phyloP scores from a whole-genome alignment of 2,888 invertebrate species.

The Phlogophora meticulosa region DNA sequence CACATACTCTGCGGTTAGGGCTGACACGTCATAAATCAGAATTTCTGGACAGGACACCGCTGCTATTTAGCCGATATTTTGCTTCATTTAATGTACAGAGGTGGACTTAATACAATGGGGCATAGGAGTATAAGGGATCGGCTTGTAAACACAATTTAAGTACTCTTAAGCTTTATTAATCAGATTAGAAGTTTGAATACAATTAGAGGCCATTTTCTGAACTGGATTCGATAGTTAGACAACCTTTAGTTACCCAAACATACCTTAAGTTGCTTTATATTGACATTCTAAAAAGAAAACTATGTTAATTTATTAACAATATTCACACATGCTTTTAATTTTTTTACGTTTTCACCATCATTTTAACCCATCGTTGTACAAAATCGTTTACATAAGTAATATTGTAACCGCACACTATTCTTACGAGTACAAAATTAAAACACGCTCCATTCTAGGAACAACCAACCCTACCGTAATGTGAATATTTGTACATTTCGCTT shows the following conservation, averaged over 20 bases:
- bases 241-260: too few species aligned
- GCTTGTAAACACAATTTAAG: background rate
- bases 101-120: too few species aligned
- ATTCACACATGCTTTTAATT: too few species aligned
- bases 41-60: background rate
- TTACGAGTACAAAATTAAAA: conserved; percentile 22
- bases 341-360: background rate
- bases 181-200: background rate
- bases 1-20: conserved; percentile 34
- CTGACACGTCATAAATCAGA: conserved; percentile 31
- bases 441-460: conserved; percentile 6
- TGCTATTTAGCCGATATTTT: conserved; percentile 14
- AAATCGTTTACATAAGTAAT: background rate
- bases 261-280: too few species aligned
- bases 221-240: background rate
- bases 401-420: conserved; percentile 2
- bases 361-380: background rate
- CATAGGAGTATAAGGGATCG: too few species aligned
- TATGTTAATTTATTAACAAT: too few species aligned
- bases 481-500: conserved; percentile 60
- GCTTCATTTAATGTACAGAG: background rate
- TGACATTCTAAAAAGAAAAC: too few species aligned
- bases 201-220: too few species aligned
- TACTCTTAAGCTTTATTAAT: background rate
- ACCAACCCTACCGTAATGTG: conserved; percentile 44